Evolutionary conservation across 2,888 invertebrate genomes (phyloP), one percentile per base, ranked within the genome.

Genomic region (Protonemura montana): DNA sequence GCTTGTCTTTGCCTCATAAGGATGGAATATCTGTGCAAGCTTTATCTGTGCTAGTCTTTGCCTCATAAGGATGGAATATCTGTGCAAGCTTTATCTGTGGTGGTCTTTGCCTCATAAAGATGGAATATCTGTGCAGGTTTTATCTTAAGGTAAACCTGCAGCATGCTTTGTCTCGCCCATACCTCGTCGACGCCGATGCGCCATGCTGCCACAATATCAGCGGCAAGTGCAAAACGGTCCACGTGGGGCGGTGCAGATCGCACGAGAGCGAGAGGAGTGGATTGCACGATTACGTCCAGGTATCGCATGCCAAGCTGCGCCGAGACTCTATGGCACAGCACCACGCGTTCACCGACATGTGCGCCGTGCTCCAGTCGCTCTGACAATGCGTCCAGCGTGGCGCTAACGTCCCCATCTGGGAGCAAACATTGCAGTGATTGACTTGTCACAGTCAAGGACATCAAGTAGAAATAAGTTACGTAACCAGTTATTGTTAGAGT

Each of bases 201-300:
- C 85, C 93, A 94, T 0, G 94, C 93, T 0, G 90, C 90, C 87
- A 94, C 92, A 87, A 94, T 93, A 89, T 94, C 94, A 88, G 92
- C 93, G n/a, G 94, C 93, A 0, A 94, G 93, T 88, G 94, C 92
- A 76, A 94, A 89, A 89, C 94, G 94, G 89, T 93, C 93, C 89
- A 93, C 92, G 80, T 92, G 92, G 21, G 92, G 91, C 16, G 93
- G 91, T 16, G 93, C 92, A 86, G 93, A 92, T 88, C 93, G 92
- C 21, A 95, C 89, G 87, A 94, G 90, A 87, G 91, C 90, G 59
- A 92, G 90, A 0, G 93, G 92, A 89, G 94, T 92, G 85, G 91
- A 91, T 42, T 93, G 92, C 0, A 91, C 91, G 59, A 94, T 89
- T 78, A 94, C 91, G 85, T 93, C 92, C 85, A 86, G 41, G 85